phyloP scores from a whole-genome alignment of 2,797 vertebrate species.

The Danio kyathit region DNA sequence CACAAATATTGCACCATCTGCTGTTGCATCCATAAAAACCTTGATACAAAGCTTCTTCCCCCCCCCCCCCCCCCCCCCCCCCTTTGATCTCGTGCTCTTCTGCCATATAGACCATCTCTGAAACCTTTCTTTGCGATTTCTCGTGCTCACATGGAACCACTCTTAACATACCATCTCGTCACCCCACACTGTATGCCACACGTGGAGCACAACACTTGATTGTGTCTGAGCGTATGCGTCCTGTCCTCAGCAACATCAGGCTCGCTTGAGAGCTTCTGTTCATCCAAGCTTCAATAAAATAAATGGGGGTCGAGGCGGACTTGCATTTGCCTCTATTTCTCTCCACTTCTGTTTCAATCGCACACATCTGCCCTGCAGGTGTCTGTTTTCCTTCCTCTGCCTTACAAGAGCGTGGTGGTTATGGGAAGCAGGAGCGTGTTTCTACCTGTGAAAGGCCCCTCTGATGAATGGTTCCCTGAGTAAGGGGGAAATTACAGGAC shows the following conservation, averaged over 20 bases:
- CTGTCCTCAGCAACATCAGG: constrained; percentile 2
- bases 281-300: constrained; percentile 51
- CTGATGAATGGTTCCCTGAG: constrained; percentile 68
- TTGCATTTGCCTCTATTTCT: constrained; percentile 34
- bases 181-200: background rate
- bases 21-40: constrained; percentile 1
- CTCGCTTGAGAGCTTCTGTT: constrained; percentile 14
- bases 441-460: constrained; percentile 71
- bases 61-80: too few species aligned
- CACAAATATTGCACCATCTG: background rate
- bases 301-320: constrained; percentile 46
- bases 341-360: constrained; percentile 42
- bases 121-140: background rate
- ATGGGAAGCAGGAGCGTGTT: constrained; percentile 66
- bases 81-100: background rate
- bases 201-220: background rate
- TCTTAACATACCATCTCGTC: background rate
- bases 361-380: constrained; percentile 62
- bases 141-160: constrained; percentile 1
- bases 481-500: constrained; percentile 66
- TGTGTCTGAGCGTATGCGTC: background rate
- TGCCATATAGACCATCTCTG: background rate
- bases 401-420: constrained; percentile 44
- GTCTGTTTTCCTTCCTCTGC: constrained; percentile 51
- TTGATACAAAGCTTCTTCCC: background rate